Evolutionary conservation across 1,140 invertebrate species (phyloP), one percentile per base, ranked within the genome.

Genomic region (Agraylea sexmaculata): DNA sequence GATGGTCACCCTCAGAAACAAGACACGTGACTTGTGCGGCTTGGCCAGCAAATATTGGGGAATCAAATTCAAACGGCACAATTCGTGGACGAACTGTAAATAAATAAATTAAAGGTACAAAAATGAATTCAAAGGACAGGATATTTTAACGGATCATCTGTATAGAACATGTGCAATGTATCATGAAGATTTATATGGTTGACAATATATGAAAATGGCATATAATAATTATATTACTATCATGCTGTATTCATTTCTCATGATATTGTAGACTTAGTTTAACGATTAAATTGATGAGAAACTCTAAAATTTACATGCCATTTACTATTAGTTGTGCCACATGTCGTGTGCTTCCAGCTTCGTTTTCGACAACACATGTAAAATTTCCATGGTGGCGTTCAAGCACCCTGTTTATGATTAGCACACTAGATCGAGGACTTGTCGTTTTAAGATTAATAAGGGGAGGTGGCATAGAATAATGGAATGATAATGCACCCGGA

Each of bases 1-100:
- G 88, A 52, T 75, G 73, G 62, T 92, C 88, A 3, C 89, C 89
- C 50, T 80, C 77, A 1, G 86, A 60, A 45, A 83, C 74, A 55
- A 78, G 74, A 61, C 82, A 87, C 47, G 77, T 72, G 47, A 83
- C 69, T 55, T 80, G 78, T 47, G 75, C 76, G 40, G 79, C 71
- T 56, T 80, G 78, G 31, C 80, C 81, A 52, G 77, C 76, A 58
- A 71, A 74, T 57, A 80, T 64, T 52, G 73, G 66, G 51, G 64
- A 66, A 51, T 76, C 75, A 66, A 83, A 83, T 56, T 70, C 69
- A 61, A 83, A 83, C 45, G 77, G 74, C 62, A 69, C 74, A 63
- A 84, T 80, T 53, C 73, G 69, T 55, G 80, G 80, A 51, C 74
- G 63, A 53, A 82, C 80, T 83, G 72, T 54, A 74, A 76, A 63